Conservation (phyloP, 2,797 vertebrate species). For the Enteromius anoplus region DNA sequence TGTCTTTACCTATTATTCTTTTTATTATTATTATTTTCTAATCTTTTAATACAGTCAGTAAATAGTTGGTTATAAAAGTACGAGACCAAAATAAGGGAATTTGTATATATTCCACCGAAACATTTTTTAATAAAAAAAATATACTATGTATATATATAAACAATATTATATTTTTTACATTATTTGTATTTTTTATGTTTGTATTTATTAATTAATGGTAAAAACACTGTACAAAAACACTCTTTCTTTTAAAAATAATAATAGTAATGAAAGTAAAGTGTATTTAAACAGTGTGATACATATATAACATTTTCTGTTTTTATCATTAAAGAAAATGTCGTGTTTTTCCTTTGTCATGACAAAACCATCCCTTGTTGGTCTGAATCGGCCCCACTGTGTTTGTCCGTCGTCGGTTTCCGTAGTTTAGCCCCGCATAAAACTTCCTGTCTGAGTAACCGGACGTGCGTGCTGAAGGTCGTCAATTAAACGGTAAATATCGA, state of each 20-base stretch:
- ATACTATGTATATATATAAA: too few species aligned
- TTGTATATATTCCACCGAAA: not conserved
- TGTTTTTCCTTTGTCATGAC: not conserved
- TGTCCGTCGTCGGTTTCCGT: slow-evolving; percentile 48
- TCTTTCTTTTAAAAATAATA: too few species aligned
- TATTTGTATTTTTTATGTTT: not conserved
- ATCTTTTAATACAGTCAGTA: not conserved
- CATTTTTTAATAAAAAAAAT: too few species aligned
- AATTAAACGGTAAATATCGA: slow-evolving; percentile 62
- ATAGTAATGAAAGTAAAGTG: too few species aligned
- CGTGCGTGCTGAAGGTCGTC: slow-evolving; percentile 73
- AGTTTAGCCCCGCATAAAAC: slow-evolving; percentile 47
- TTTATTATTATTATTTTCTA: not conserved
- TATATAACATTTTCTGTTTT: too few species aligned
- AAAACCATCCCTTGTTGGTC: not conserved
- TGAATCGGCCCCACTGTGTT: not conserved
- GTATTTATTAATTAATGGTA: not conserved
- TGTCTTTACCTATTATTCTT: not conserved
- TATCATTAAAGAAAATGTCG: not conserved
- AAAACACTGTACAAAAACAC: too few species aligned
- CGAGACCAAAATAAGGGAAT: not conserved
- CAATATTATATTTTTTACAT: too few species aligned
- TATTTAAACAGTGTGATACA: not conserved
- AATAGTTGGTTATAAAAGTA: not conserved
- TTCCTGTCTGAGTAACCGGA: slow-evolving; percentile 4